Percentiles rank a stretch among this genome's conserved stretches.
Conservation (phyloP, 2,888 invertebrate genomes). For the Cactoblastis cactorum region DNA sequence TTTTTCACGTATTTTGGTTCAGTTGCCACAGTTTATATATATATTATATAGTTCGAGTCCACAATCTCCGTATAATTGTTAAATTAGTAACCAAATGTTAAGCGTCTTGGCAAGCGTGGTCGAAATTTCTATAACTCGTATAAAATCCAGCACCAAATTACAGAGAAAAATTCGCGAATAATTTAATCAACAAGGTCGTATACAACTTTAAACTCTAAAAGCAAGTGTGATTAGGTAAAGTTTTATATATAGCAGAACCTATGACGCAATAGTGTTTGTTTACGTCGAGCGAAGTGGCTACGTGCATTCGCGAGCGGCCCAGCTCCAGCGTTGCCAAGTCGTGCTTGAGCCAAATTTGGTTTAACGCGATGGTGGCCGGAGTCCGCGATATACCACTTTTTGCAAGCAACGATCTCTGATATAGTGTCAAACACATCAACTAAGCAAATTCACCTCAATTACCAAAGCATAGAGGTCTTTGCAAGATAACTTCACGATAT, state of each 20-base stretch:
- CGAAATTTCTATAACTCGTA: slow-evolving; percentile 18
- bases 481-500: no score
- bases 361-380: slow-evolving; percentile 46
- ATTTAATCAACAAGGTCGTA: slow-evolving; percentile 35
- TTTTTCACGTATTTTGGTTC: not conserved
- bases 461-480: no score
- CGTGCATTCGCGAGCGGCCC: slow-evolving; percentile 45
- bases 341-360: slow-evolving; percentile 67
- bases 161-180: slow-evolving; percentile 49
- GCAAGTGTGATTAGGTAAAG: slow-evolving; percentile 33
- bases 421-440: slow-evolving; percentile 17
- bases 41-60: not conserved
- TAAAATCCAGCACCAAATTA: slow-evolving; percentile 38
- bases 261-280: slow-evolving; percentile 72
- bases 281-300: slow-evolving; percentile 56
- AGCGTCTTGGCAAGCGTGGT: not conserved
- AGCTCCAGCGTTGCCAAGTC: slow-evolving; percentile 59
- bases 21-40: not conserved
- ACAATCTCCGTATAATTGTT: no score
- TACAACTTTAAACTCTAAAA: slow-evolving; percentile 33
- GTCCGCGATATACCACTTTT: slow-evolving; percentile 46
- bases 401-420: slow-evolving; percentile 34
- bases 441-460: no score
- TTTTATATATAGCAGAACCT: slow-evolving; percentile 34
- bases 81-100: no score